Base-by-base conservation (phyloP, 2,113 vertebrate genomes). In the Petroica traversi region DNA sequence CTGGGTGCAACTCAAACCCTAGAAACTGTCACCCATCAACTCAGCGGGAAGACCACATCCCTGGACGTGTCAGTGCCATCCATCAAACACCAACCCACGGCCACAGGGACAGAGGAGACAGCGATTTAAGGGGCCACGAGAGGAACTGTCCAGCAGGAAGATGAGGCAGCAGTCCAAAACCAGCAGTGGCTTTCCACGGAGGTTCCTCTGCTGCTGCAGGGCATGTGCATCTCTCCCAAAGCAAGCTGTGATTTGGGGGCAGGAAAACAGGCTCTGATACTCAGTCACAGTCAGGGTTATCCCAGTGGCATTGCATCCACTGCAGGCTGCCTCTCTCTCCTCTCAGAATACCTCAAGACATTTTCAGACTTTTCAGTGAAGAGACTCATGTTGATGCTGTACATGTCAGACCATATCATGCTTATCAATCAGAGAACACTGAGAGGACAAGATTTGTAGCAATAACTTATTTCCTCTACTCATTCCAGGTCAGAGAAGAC, bases 31-130 rank as follows among this genome's bases (percentile, higher is more conserved):
- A 62, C 76, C 25, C 72, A 31, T 68, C 89, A 72, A 1, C 66
- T 79, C 58, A 8, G 46, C 9, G 33, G 34, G 49, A 78, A 24
- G 29, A 7, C 18, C 48, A 4, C 62, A 29, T 72, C 77, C 20
- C 0, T 1, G 12, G 19, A 33, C 0, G 0, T 31, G 40, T 52
- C 84, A 38, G 18, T 3, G n/a, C 17, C 23, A 28, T 28, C 76
- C 92, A 40, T 69, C 71, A 87, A 41, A 91, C 88, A 3, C 28
- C 49, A 69, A 5, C 34, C 38, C 41, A 34, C n/a, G 10, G 31
- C 3, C 6, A 88, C 7, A 45, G 9, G 28, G 78, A 46, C 20
- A 28, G 63, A 29, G 51, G 41, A 41, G n/a, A 48, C 14, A 57
- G 31, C 3, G 2, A n/a, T 17, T 71, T 31, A 14, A 78, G 66